phyloP scores from a whole-genome alignment of 1,140 invertebrate species.

The Pogonomyrmex barbatus region DNA sequence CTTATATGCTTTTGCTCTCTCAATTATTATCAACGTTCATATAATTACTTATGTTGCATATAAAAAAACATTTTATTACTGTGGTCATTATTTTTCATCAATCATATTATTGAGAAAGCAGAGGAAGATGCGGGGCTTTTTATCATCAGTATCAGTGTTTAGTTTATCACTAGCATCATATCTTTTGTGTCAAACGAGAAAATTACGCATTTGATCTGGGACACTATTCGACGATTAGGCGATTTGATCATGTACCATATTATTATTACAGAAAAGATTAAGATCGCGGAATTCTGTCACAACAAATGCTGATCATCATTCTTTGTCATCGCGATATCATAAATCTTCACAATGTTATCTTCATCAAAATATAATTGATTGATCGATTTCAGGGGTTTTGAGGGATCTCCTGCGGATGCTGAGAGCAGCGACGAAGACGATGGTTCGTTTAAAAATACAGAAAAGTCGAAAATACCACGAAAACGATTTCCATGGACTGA shows the following conservation, averaged over 20 bases:
- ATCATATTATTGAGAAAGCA: constrained; percentile 66
- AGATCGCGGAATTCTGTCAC: constrained; percentile 62
- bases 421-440: constrained; percentile 83
- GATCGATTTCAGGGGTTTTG: constrained; percentile 77
- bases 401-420: constrained; percentile 79
- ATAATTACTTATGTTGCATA: constrained; percentile 35
- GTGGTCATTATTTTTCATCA: constrained; percentile 44
- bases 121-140: constrained; percentile 78
- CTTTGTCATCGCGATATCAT: constrained; percentile 62
- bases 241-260: constrained; percentile 46
- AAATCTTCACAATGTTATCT: constrained; percentile 35
- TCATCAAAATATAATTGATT: constrained; percentile 38
- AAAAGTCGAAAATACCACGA: constrained; percentile 86
- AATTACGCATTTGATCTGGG: constrained; percentile 57
- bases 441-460: constrained; percentile 79
- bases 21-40: constrained; percentile 54
- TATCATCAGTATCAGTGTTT: constrained; percentile 83
- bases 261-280: constrained; percentile 26
- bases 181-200: constrained; percentile 62
- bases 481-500: constrained; percentile 87
- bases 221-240: constrained; percentile 59
- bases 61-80: constrained; percentile 55
- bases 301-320: constrained; percentile 70
- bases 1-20: constrained; percentile 66
- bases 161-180: constrained; percentile 71